Conservation (phyloP, 64 coral and sea anemone genomes). For the Dendrophyllia cribrosa region DNA sequence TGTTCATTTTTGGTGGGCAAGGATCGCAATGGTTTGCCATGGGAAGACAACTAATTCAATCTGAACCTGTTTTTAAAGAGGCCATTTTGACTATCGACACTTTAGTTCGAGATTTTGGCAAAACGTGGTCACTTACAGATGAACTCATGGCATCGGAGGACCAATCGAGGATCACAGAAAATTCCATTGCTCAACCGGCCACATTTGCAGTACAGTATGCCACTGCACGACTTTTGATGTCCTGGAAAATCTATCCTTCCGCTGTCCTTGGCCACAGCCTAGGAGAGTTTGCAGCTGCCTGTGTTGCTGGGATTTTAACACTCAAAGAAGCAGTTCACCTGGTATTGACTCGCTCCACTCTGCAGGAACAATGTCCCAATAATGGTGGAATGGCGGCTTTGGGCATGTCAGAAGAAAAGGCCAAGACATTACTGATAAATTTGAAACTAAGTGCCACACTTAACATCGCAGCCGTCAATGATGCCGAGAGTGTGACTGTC, state of each 20-base stretch:
- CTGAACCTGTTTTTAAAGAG: conserved; percentile 59
- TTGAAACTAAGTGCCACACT: conserved; percentile 34
- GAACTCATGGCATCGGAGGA: conserved; percentile 63
- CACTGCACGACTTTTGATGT: conserved; percentile 63
- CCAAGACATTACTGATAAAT: conserved; percentile 17
- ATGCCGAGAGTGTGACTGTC: conserved; percentile 62
- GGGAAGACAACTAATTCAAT: conserved; percentile 67
- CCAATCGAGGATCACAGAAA: conserved; percentile 45
- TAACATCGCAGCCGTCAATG: conserved; percentile 69
- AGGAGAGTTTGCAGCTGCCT: conserved; percentile 84
- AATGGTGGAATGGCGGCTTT: conserved; percentile 83
- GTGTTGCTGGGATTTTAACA: conserved; percentile 53
- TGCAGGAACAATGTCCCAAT: conserved; percentile 63
- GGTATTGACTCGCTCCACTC: conserved; percentile 73
- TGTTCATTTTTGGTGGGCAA: conserved; percentile 89
- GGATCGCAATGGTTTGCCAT: conserved; percentile 80
- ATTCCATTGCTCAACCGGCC: conserved; percentile 59
- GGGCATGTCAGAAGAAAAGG: conserved; percentile 58
- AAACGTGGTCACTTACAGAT: conserved; percentile 42
- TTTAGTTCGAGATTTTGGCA: conserved; percentile 31
- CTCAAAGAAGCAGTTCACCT: conserved; percentile 64
- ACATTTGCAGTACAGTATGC: conserved; percentile 87
- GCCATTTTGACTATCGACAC: conserved; percentile 44
- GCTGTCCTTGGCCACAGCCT: conserved; percentile 89
- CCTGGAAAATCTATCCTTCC: conserved; percentile 77